Base-by-base conservation (phyloP, 2,113 vertebrate species). In the Sinocyclocheilus maitianheensis region DNA sequence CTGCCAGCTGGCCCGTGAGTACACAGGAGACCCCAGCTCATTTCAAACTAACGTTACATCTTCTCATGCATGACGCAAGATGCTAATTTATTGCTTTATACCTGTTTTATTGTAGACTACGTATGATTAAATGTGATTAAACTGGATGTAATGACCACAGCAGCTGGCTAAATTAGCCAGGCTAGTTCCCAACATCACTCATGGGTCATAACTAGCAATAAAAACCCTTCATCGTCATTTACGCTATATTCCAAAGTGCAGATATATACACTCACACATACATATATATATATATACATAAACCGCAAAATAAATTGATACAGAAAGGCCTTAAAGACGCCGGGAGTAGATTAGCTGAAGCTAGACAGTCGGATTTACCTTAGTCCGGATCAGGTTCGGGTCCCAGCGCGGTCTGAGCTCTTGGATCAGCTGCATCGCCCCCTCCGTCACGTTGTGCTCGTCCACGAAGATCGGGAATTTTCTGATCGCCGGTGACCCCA, bases 401-500 rank as follows among this genome's bases (percentile, higher is more conserved):
- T 96, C 95, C 98, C 98, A 98, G 48, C 90, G 89, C 48, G 98
- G 98, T 91, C 97, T 94, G 84, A 99, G 96, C 91, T 96, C 94
- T 87, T 94, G 95, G 37, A 99, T 95, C 71, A 99, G 94, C 91
- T 93, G 92, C 93, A 98, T 93, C 43, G 97, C 97, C 0, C 97
- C 97, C 8, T 96, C 96, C 51, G 93, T 93, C 77, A 98, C 96
- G 67, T 97, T 92, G 80, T 95, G 93, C 40, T 97, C 97, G 30
- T 99, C 96, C 91, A 99, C 97, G 18, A 94, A 95, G 82, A 97
- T 90, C n/a, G 91, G 91, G n/a, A 97, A 94, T 90, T 94, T 95
- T 3, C 89, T 93, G 40, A 98, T 96, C 0, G 93, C 81, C 78
- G 94, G 95, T 75, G 93, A 95, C 0, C 96, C 94, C 30, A 93